Conservation (phyloP, 2,888 invertebrate genomes). For the Drosophila buzzatii region DNA sequence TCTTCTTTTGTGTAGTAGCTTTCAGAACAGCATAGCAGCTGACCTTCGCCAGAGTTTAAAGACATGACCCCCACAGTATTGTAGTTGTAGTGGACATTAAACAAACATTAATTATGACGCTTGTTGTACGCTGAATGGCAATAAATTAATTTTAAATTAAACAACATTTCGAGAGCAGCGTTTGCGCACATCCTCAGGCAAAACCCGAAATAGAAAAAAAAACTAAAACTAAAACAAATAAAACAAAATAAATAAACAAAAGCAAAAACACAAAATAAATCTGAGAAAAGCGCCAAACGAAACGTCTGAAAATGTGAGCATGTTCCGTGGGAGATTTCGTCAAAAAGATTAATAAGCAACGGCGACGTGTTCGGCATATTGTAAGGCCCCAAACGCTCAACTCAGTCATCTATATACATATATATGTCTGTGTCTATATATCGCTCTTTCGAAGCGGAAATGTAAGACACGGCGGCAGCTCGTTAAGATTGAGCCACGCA, state of each 20-base stretch:
- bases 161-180: conserved; percentile 45
- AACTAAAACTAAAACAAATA: conserved; percentile 17
- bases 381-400: conserved; percentile 28
- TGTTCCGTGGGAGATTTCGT: conserved; percentile 63
- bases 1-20: conserved; percentile 50
- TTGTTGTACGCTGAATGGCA: conserved; percentile 44
- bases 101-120: conserved; percentile 58
- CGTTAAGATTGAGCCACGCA: conserved; percentile 51
- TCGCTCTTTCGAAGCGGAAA: conserved; percentile 59
- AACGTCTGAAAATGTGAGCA: conserved; percentile 60
- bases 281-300: conserved; percentile 45
- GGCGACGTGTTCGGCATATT: conserved; percentile 72
- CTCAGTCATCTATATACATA: conserved; percentile 5
- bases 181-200: conserved; percentile 49
- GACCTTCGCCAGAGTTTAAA: conserved; percentile 45
- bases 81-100: neutral
- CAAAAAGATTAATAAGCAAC: conserved; percentile 77
- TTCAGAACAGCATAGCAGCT: conserved; percentile 26
- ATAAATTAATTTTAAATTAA: conserved; percentile 61
- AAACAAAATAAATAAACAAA: conserved; percentile 34
- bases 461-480: conserved; percentile 64
- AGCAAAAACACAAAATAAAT: conserved; percentile 29
- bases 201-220: conserved; percentile 20
- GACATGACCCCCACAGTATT: conserved; percentile 15
- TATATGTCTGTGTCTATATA: neutral